Evolutionary conservation across 2,797 vertebrate species (phyloP), one percentile per base, ranked within the genome.

Genomic region (Philypnodon macrostomus): DNA sequence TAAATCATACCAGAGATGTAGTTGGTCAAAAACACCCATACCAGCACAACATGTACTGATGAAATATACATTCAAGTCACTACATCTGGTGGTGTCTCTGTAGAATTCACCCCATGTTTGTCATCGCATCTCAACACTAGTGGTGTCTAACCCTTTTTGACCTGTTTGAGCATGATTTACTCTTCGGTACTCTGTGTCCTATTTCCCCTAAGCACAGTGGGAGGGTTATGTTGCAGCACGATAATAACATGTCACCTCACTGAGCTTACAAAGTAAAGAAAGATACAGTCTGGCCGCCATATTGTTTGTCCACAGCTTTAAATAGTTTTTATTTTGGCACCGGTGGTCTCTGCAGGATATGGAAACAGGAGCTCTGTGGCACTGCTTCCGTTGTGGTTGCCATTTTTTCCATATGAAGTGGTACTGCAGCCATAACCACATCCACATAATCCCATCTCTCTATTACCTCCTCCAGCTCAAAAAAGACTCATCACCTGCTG

Each of bases 311-410:
- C 53, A 2, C 48, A 53, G 63, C 69, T 59, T 49, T 70, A 86
- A 87, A 87, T 85, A 81, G 83, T 60, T 71, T 72, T 67, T 55
- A 53, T 61, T n/a, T 70, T 66, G 58, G 63, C 45, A 52, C 66
- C 53, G 27, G 18, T 23, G 58, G 77, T 66, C 67, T 73, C 68
- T 51, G n/a, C 57, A 71, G 60, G 64, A 84, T 78, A 31, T 74
- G 55, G 74, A 79, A 75, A 82, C 63, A 32, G 27, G 48, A 83
- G 63, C 68, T 53, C 12, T 40, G 65, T 58, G 54, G 61, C 61
- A 58, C 66, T 4, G 47, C 62, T 81, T 74, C 65, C 52, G 36
- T 50, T 78, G 70, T 18, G 29, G 71, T 75, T 73, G 64, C 59
- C 53, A 55, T 75, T 72, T 70, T 67, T 75, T 70, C 69, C 74